phyloP scores from a whole-genome alignment of 2,113 vertebrate species.

The Nesospiza acunhae region DNA sequence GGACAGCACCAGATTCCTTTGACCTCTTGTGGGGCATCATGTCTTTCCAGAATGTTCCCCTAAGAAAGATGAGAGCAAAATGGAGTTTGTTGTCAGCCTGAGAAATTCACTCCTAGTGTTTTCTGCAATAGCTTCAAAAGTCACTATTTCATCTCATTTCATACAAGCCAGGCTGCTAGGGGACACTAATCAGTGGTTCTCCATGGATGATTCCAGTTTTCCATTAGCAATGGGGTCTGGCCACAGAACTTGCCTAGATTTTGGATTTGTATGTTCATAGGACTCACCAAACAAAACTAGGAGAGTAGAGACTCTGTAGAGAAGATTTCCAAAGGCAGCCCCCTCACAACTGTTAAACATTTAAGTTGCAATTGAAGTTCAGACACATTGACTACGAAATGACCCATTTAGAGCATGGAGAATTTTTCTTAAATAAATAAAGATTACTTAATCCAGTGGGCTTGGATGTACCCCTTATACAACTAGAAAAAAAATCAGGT shows the following conservation, averaged over 20 bases:
- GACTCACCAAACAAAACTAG: neutral
- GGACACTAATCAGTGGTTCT: neutral
- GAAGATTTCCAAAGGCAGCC: neutral
- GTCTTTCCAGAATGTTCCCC: neutral
- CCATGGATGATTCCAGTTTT: neutral
- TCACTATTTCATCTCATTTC: neutral
- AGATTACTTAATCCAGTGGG: neutral
- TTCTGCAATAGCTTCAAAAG: neutral
- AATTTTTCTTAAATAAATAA: neutral
- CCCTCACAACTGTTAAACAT: rapidly evolving
- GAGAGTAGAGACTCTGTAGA: neutral
- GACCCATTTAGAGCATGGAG: neutral
- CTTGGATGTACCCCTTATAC: neutral
- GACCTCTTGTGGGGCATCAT: neutral
- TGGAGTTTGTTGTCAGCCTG: neutral
- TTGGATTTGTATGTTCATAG: neutral
- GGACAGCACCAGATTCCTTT: neutral
- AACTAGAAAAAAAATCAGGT: neutral
- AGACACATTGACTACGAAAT: neutral
- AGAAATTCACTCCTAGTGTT: neutral
- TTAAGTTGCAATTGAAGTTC: neutral
- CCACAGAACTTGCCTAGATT: neutral
- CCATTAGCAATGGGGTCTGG: neutral
- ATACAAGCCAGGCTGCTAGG: neutral
- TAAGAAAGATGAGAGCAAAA: neutral